Evolutionary conservation across 2,113 vertebrate species (phyloP), one percentile per base, ranked within the genome.

Genomic region (Pandion haliaetus): DNA sequence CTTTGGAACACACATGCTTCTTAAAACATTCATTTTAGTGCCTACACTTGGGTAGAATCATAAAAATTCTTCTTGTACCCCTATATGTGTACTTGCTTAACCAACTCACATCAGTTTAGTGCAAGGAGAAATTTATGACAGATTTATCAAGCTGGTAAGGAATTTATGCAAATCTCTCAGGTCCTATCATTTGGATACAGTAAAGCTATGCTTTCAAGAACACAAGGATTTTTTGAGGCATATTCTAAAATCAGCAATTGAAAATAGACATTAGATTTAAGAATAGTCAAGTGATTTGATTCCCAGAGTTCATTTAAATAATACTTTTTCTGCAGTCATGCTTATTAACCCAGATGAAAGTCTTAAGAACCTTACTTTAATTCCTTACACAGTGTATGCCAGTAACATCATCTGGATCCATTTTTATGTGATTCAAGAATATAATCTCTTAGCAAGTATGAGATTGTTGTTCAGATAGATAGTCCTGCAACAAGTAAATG

Each of bases 141-240:
- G 54, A 49, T 97, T 95, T 95, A 93, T 95, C 93, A 96, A 95
- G 31, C 78, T 97, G 77, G 86, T 95, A 94, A 97, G 25, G 49
- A 81, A 93, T 71, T 44, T 34, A 88, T 95, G 70, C 70, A 88
- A 88, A 76, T 77, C 57, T 93, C 78, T 91, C 78, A 85, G 93
- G 72, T 87, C 58, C 86, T 95, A 10, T 95, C 91, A 67, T 91
- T 49, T 96, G 89, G 91, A 42, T 95, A 89, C 52, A 34, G 80
- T 73, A 86, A 94, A 85, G 32, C 76, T 79, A 10, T 55, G 36
- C 91, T 97, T 66, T 80, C 67, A 88, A 67, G 88, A 92, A 47
- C 49, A 65, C 19, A 45, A 72, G 31, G 18, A 47, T 86, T 95
- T 94, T 76, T 61, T 52, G 17, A 24, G 26, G 8, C 54, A 65